Conservation (phyloP, 2,113 vertebrate genomes). For the Hydrolagus affinis region DNA sequence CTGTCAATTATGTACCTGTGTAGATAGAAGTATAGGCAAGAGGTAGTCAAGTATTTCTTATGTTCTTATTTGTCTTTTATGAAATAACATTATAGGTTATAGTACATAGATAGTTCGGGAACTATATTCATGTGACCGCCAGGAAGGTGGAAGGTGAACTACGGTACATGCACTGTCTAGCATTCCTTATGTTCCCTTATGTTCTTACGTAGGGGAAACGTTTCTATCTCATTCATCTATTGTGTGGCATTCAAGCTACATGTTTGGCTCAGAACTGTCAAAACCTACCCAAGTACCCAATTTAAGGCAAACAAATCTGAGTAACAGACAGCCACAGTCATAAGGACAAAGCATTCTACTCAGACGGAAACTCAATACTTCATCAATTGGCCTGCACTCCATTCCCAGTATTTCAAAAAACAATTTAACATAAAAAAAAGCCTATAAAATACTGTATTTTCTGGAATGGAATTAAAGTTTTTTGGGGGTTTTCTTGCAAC, state of each 20-base stretch:
- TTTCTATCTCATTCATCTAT: neutral
- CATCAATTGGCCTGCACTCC: neutral
- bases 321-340: neutral
- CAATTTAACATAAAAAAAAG: neutral
- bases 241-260: neutral
- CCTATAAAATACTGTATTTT: neutral
- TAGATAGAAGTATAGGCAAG: no score
- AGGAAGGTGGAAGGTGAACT: no score
- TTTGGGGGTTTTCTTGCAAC: no score
- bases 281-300: neutral
- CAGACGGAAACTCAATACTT: neutral
- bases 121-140: no score
- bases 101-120: no score
- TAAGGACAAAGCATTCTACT: no score
- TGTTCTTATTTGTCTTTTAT: no score
- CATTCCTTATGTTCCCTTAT: neutral
- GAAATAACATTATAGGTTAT: no score
- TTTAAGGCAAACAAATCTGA: neutral
- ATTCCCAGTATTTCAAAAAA: neutral
- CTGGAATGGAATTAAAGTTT: no score
- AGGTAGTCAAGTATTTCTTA: no score
- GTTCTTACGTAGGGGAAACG: neutral
- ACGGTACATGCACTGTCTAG: no score
- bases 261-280: neutral
- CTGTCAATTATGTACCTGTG: no score